Percentiles rank a stretch among this genome's conserved stretches.
These are phyloP conservation scores for Acomys russatus DNA, from an alignment of 2,797 vertebrate species.

Conservation along the genomic window DNA sequence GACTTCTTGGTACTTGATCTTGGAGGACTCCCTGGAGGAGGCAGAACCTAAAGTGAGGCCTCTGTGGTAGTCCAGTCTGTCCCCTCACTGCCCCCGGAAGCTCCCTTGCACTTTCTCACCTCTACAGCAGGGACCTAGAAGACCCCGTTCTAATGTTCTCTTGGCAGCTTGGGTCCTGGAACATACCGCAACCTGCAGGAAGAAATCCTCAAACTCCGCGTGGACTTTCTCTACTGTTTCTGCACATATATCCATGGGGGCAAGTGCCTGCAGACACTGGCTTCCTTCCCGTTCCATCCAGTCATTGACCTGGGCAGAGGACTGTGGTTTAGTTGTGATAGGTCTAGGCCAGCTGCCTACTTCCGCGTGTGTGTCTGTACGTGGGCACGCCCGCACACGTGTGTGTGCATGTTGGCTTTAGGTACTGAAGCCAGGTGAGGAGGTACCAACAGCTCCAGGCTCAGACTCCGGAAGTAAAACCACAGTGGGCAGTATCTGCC, in stretches of 20 bases:
- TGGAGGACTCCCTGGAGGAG: slow-evolving; percentile 51
- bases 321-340: background rate
- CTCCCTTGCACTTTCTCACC: background rate
- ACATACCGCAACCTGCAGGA: slow-evolving; percentile 91
- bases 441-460: background rate
- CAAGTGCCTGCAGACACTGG: slow-evolving; percentile 87
- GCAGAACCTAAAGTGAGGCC: background rate
- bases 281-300: slow-evolving; percentile 94
- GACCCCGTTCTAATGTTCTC: background rate
- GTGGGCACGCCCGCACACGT: no score
- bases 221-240: slow-evolving; percentile 86
- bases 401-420: background rate
- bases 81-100: background rate
- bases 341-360: background rate
- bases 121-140: background rate
- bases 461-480: background rate
- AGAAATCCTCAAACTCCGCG: slow-evolving; percentile 88
- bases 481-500: background rate
- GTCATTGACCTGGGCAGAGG: slow-evolving; percentile 88
- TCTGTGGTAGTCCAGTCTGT: background rate
- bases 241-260: slow-evolving; percentile 83
- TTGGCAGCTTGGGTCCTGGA: background rate
- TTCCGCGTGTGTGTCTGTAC: background rate
- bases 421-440: fast-evolving
- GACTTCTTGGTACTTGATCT: background rate